phyloP scores from a whole-genome alignment of 1,140 invertebrate genomes.

The Vollenhovia emeryi region DNA sequence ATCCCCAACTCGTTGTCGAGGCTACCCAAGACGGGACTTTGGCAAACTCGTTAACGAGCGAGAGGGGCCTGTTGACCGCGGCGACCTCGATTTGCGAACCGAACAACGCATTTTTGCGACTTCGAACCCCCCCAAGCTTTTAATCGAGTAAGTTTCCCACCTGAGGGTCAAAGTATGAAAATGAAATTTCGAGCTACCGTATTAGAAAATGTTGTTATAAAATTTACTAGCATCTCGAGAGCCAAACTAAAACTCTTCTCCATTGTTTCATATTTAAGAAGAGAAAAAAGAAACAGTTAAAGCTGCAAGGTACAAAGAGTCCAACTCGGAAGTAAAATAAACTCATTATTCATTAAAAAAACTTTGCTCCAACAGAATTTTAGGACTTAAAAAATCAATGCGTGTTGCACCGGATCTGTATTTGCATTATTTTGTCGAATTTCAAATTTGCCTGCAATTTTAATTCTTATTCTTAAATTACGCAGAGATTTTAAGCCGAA shows the following conservation, averaged over 20 bases:
- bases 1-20: conserved; percentile 48
- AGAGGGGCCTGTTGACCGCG: conserved; percentile 38
- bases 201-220: conserved; percentile 30
- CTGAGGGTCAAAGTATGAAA: conserved; percentile 10
- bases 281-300: not conserved
- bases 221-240: not conserved
- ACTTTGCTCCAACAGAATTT: not conserved
- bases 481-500: not conserved
- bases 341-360: not conserved
- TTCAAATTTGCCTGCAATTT: not conserved
- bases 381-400: not conserved
- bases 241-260: not conserved
- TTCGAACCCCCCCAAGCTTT: conserved; percentile 19
- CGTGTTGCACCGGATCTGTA: not conserved
- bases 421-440: not conserved
- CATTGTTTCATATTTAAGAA: not conserved
- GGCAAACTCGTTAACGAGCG: conserved; percentile 57
- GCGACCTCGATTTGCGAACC: conserved; percentile 40
- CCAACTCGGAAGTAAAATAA: not conserved
- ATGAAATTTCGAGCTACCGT: conserved; percentile 7
- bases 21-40: conserved; percentile 64
- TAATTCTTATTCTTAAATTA: not conserved
- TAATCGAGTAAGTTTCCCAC: conserved; percentile 55
- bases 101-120: conserved; percentile 32
- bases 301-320: not conserved